Conservation (phyloP, 1,140 invertebrate species). For the Nephila pilipes region DNA sequence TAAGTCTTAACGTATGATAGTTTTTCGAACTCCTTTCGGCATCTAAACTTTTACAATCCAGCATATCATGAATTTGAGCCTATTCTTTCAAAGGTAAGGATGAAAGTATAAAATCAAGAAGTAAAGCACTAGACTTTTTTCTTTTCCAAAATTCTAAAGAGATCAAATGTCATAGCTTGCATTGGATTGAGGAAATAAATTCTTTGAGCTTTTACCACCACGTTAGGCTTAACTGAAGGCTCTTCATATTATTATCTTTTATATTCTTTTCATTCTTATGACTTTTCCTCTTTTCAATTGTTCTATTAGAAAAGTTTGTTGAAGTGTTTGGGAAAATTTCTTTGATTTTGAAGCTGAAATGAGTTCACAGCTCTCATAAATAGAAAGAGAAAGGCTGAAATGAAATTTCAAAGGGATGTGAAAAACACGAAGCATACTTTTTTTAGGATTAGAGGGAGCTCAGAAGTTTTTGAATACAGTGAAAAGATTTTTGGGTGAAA, state of each 20-base stretch:
- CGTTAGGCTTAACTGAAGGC: constrained; percentile 58
- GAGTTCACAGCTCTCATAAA: constrained; percentile 58
- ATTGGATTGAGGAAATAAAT: constrained; percentile 59
- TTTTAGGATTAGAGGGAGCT: neutral
- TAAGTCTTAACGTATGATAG: neutral
- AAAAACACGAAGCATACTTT: neutral
- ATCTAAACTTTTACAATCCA: constrained; percentile 59
- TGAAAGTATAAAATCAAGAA: constrained; percentile 47
- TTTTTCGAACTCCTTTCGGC: neutral
- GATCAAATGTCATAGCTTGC: constrained; percentile 61
- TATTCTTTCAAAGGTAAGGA: constrained; percentile 52
- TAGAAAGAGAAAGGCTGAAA: constrained; percentile 5
- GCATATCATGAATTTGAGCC: constrained; percentile 65
- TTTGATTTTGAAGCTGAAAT: constrained; percentile 54
- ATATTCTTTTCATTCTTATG: neutral
- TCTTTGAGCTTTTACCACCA: constrained; percentile 58
- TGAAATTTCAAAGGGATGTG: constrained; percentile 38
- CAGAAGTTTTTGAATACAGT: neutral
- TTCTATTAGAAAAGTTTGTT: constrained; percentile 64
- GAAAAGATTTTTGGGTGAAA: neutral
- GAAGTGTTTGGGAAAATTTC: constrained; percentile 12
- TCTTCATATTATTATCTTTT: neutral
- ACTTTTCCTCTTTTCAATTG: constrained; percentile 5
- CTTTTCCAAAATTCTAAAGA: constrained; percentile 36
- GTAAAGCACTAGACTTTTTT: constrained; percentile 45